Evolutionary conservation across 2,888 invertebrate genomes (phyloP).

Genomic region (Cryptocheilus praepositus): DNA sequence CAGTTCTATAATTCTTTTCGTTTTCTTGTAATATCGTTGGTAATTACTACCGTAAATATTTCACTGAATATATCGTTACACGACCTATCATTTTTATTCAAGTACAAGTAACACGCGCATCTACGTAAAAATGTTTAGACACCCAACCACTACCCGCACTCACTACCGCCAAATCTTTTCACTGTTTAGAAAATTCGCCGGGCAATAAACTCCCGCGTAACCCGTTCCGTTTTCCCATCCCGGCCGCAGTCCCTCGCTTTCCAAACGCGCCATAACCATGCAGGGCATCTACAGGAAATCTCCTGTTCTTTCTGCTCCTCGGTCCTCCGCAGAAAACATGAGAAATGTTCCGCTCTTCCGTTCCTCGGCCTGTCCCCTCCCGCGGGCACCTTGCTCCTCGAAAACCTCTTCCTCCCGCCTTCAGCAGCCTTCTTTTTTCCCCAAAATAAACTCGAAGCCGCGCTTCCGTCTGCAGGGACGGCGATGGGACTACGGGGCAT

Average conservation of each 20-base stretch:
- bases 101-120: no score
- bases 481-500: slow-evolving; percentile 33
- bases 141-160: no score
- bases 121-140: no score
- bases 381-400: not conserved
- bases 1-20: no score
- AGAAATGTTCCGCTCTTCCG: slow-evolving; percentile 49
- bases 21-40: no score
- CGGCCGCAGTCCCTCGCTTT: not conserved
- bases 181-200: no score
- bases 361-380: slow-evolving; percentile 15
- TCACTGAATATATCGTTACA: no score
- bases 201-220: no score
- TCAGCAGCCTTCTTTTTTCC: slow-evolving; percentile 24
- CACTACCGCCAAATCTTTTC: no score
- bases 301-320: slow-evolving; percentile 18
- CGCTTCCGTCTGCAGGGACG: slow-evolving; percentile 57
- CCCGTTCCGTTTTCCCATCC: slow-evolving; percentile 9
- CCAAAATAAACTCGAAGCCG: slow-evolving; percentile 52
- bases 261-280: not conserved
- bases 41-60: no score
- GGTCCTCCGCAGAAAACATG: slow-evolving; percentile 26
- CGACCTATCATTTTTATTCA: no score
- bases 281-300: slow-evolving; percentile 32
- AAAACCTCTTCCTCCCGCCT: slow-evolving; percentile 1